Percentiles rank a stretch among this genome's conserved stretches.
Conservation (phyloP, 2,113 vertebrate species). For the Puma concolor region DNA sequence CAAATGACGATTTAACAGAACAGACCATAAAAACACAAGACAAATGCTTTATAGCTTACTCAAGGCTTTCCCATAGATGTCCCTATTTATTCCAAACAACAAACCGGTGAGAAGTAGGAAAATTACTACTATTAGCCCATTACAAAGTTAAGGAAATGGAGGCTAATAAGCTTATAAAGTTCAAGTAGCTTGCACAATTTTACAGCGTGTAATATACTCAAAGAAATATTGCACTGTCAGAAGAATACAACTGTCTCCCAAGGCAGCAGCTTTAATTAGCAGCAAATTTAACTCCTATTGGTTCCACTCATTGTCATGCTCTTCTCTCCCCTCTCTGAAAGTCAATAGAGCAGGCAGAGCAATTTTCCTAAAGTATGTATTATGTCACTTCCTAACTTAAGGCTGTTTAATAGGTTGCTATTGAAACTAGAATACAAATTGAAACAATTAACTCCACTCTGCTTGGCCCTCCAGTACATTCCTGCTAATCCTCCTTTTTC, state of each 20-base stretch:
- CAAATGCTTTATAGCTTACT: not conserved
- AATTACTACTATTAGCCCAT: not conserved
- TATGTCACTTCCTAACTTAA: not conserved
- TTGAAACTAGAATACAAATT: not conserved
- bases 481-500: no score
- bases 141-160: not conserved
- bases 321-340: not conserved
- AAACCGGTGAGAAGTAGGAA: not conserved
- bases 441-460: not conserved
- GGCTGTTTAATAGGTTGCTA: not conserved
- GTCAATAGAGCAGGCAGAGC: not conserved
- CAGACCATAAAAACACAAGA: not conserved
- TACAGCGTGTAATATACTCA: not conserved
- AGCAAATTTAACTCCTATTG: not conserved
- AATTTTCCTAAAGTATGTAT: not conserved
- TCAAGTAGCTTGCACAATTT: not conserved
- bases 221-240: not conserved
- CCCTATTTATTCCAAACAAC: not conserved
- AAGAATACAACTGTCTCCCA: not conserved
- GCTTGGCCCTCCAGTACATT: not conserved
- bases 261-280: not conserved
- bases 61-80: not conserved
- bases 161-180: not conserved
- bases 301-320: not conserved
- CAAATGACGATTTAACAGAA: slow-evolving; percentile 11